Conservation (phyloP, 2,797 vertebrate genomes). For the Threskiornis aethiopicus region DNA sequence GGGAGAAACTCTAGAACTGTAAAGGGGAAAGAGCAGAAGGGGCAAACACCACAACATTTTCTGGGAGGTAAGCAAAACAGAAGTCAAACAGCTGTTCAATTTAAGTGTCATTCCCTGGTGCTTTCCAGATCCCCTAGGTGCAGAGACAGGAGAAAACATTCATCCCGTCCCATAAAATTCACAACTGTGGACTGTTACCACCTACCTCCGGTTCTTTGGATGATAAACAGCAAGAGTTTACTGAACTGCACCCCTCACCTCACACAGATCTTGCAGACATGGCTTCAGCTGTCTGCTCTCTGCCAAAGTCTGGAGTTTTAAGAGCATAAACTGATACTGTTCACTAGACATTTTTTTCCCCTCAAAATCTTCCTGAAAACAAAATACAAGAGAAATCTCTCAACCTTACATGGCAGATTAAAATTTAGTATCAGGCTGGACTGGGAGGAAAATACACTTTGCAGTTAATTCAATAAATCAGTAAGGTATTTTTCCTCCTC, state of each 20-base stretch:
- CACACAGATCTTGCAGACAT: background rate
- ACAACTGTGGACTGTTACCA: background rate
- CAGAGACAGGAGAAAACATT: background rate
- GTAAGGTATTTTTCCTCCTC: background rate
- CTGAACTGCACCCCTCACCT: background rate
- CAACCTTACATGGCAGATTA: background rate
- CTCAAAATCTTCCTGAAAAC: background rate
- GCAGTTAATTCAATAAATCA: background rate
- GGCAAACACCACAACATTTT: background rate
- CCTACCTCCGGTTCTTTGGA: background rate
- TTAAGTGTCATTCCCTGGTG: background rate
- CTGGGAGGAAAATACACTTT: background rate
- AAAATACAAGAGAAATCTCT: background rate
- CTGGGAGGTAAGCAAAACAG: background rate
- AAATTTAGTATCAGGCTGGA: background rate
- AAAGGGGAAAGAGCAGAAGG: background rate
- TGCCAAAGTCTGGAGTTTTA: background rate
- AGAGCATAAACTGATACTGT: background rate
- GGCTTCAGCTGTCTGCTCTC: background rate
- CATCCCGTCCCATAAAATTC: background rate
- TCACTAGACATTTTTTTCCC: background rate
- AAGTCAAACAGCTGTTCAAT: background rate
- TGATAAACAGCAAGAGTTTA: background rate
- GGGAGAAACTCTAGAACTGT: background rate
- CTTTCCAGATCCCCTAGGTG: background rate